These are phyloP conservation scores for Melieria omissa DNA, from an alignment of 2,888 invertebrate species.

Conservation along the genomic window DNA sequence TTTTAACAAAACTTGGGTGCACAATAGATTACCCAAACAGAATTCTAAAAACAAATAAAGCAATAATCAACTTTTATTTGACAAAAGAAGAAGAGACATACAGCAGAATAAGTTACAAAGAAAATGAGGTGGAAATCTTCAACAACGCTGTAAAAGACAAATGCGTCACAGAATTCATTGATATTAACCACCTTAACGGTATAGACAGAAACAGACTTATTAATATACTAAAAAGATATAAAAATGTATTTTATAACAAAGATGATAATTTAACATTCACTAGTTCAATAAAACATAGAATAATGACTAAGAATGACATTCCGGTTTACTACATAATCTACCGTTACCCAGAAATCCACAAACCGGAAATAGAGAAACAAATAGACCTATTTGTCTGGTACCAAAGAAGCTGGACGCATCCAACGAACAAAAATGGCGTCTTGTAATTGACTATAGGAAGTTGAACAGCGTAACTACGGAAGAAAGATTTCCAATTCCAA, in stretches of 20 bases:
- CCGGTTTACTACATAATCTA: neutral
- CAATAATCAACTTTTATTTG: conserved; percentile 5
- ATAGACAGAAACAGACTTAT: neutral
- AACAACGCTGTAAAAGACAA: no score
- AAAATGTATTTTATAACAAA: conserved; percentile 8
- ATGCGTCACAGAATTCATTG: no score
- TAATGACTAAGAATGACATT: conserved; percentile 1
- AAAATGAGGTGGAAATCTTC: neutral
- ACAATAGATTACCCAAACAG: neutral
- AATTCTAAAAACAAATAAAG: conserved; percentile 2
- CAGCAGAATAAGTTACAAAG: conserved; percentile 2
- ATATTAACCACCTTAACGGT: neutral
- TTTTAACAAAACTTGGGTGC: neutral
- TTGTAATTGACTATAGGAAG: neutral
- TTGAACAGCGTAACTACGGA: conserved; percentile 8
- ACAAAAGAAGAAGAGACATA: conserved; percentile 17
- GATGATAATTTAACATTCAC: conserved; percentile 13
- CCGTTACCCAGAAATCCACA: conserved; percentile 6
- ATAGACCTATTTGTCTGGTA: conserved; percentile 1
- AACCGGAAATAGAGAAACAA: conserved; percentile 1
- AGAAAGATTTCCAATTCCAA: conserved; percentile 10
- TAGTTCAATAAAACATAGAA: neutral
- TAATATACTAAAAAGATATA: conserved; percentile 6
- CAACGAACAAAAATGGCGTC: conserved; percentile 10
- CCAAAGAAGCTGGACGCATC: conserved; percentile 7